Evolutionary conservation across 2,888 invertebrate species (phyloP), one percentile per base, ranked within the genome.

Genomic region (Dorcus parallelipipedus): DNA sequence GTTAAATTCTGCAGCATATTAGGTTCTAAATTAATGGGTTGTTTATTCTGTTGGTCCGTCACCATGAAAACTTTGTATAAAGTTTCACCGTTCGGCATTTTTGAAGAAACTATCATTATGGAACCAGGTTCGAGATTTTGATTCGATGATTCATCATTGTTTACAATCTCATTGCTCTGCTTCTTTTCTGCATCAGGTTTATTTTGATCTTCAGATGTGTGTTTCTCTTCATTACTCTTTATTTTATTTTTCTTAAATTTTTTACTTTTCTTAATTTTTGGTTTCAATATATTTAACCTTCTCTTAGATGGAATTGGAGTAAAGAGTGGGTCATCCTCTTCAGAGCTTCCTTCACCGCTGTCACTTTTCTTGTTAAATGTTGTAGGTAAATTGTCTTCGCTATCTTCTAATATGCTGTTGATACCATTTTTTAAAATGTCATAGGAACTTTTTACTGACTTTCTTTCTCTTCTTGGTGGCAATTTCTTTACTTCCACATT

Each of bases 11-110:
- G 50, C 9, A 56, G 40, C 6, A 56, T 45, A 5, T 56, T 45
- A 23, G 56, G 56, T 33, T 52, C 20, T 9, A 79, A 63, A 62
- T 76, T 67, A 9, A 79, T 57, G 1, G 78, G 75, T 3, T 73
- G 73, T 49, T 77, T 70, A 41, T 70, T 72, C 57, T 72, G 69
- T 39, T 75, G 67, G 1, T 79, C 74, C 38, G 79, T 79, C 7
- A 81, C 80, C 78, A 82, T 80, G 58, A 78, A 82, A 54, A 82
- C 79, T 68, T 81, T 79, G 43, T 79, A 73, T n/a, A 78, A 71
- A 56, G 80, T 76, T 74, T 83, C 69, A 55, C 79, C 68, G 68
- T 80, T 33, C 1, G 69, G 58, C 67, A 81, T 67, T 70, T 76
- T 58, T 2, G 59, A 52, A 56, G 81, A 65, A 67, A 85, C 55